A percentile compares a stretch with the other conserved stretches of the same genome.
These are phyloP conservation scores for Megaustenia siamemsis DNA, from an alignment of 2,888 invertebrate genomes.

Conservation along the genomic window DNA sequence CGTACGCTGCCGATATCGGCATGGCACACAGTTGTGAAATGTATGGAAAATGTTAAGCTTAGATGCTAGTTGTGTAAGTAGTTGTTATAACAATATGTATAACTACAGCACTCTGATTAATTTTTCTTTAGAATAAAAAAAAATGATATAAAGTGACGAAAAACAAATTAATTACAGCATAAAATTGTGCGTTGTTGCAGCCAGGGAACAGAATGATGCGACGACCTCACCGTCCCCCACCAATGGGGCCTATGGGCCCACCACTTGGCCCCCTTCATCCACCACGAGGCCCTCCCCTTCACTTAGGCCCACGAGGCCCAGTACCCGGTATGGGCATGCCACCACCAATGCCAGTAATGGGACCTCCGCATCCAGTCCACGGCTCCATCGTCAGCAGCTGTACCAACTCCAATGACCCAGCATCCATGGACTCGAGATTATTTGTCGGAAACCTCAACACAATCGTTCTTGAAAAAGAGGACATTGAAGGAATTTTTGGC, in stretches of 20 bases:
- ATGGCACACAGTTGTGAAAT: too few relatives aligned
- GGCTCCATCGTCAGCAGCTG: constrained; percentile 61
- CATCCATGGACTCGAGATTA: constrained; percentile 87
- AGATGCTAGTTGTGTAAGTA: too few relatives aligned
- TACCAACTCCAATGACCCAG: constrained; percentile 84
- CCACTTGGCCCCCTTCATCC: constrained; percentile 45
- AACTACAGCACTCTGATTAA: too few relatives aligned
- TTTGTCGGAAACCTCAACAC: constrained; percentile 90
- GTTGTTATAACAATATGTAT: too few relatives aligned
- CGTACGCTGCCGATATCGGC: too few relatives aligned
- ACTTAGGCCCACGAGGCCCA: constrained; percentile 39
- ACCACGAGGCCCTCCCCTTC: constrained; percentile 45
- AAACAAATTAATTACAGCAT: too few relatives aligned
- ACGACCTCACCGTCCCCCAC: constrained; percentile 47
- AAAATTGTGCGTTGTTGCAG: not conserved
- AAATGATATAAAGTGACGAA: too few relatives aligned
- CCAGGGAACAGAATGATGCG: constrained; percentile 36
- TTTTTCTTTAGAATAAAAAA: too few relatives aligned
- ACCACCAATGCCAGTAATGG: constrained; percentile 21
- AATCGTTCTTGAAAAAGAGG: constrained; percentile 88
- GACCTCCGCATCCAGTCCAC: constrained; percentile 51
- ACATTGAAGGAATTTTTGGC: constrained; percentile 89
- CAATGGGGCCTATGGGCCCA: constrained; percentile 36
- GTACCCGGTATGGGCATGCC: constrained; percentile 49
- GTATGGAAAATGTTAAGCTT: too few relatives aligned